phyloP scores from a whole-genome alignment of 37 sponge, comb jelly and placozoan species.

The Mnemiopsis leidyi region DNA sequence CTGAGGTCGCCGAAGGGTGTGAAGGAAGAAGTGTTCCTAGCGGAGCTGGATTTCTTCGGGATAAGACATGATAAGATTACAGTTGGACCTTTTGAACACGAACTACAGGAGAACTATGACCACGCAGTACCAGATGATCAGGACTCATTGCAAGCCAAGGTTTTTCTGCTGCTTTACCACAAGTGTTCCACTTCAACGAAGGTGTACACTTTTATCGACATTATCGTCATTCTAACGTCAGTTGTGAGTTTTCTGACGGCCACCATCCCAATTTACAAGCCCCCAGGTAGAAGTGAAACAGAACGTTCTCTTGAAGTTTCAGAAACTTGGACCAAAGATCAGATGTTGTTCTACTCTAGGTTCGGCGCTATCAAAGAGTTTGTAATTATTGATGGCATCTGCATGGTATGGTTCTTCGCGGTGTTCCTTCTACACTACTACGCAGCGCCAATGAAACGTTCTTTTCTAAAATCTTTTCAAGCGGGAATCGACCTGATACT shows the following conservation, averaged over 20 bases:
- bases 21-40: neutral
- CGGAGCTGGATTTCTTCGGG: neutral
- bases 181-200: neutral
- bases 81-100: neutral
- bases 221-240: neutral
- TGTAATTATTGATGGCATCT: neutral
- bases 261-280: neutral
- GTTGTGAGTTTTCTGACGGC: neutral
- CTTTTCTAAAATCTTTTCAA: neutral
- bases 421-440: neutral
- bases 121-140: neutral
- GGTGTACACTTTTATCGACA: neutral
- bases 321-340: neutral
- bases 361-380: neutral
- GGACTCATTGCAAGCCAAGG: neutral
- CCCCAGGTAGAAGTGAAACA: neutral
- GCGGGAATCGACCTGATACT: neutral
- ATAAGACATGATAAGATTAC: neutral
- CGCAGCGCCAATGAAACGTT: neutral
- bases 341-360: neutral
- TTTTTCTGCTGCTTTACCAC: neutral
- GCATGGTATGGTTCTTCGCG: neutral
- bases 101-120: neutral
- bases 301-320: too few species aligned
- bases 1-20: neutral